Evolutionary conservation across 2,797 vertebrate genomes (phyloP), one percentile per base, ranked within the genome.

Genomic region (Centroberyx gerrardi): DNA sequence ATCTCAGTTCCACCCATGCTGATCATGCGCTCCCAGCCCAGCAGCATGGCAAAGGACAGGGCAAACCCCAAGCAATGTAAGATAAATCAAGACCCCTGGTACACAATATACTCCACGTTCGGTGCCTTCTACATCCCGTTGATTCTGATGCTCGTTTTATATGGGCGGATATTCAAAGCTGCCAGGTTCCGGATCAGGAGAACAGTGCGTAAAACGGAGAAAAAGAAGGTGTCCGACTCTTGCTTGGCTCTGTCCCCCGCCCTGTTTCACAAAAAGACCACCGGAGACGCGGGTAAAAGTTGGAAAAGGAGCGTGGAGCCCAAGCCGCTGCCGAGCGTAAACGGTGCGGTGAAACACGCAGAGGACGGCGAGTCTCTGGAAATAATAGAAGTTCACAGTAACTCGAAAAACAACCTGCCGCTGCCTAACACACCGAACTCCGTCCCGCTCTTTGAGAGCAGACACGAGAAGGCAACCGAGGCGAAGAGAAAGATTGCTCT

Each of bases 51-150:
- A 0, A 95, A 96, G 0, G 97, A 98, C 93, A 94, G 96, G 81
- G 96, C 96, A 1, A 93, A 98, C 84, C 96, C 97, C 0, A 93
- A 97, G 68, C 95, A 97, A 73, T 99, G 98, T 76, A 91, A 96
- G 82, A 98, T 99, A 90, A 95, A 96, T 51, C 96, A 99, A 0
- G 96, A 99, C 78, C 97, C 96, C 55, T 95, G 96, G 91, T 99
- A 90, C 88, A 98, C 98, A 1, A 97, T 99, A 87, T 99, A 98
- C 83, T 98, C 97, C 29, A 99, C 98, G 0, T 99, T 99, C 72
- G 97, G 97, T 18, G 98, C 98, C 31, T 99, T 99, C 93, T 99
- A 99, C 88, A 99, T 99, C 85, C 98, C 98, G 0, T 87, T 99
- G 51, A 94, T 94, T 28, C 90, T 99, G 64, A 99, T 99, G 94